Evolutionary conservation across 2,888 invertebrate genomes (phyloP).

Genomic region (Hypercompe scribonia): DNA sequence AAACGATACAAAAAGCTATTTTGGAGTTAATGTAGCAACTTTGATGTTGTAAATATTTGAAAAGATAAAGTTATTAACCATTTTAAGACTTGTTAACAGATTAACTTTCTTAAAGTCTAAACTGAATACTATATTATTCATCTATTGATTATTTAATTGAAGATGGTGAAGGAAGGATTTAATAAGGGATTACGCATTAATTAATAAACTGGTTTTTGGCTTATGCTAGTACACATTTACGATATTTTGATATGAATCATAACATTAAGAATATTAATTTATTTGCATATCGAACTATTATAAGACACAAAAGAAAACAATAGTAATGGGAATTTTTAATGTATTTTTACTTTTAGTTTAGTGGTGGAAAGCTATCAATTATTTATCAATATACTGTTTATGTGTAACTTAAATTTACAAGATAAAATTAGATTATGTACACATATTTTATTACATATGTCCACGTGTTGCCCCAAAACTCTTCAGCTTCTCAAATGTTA

Average conservation of each 20-base stretch:
- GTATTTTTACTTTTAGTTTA: too few species aligned
- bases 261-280: too few species aligned
- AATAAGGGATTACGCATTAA: neutral
- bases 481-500: neutral
- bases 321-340: too few species aligned
- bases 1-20: constrained; percentile 24
- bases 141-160: neutral
- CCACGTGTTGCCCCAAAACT: too few species aligned
- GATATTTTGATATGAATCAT: too few species aligned
- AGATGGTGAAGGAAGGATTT: neutral
- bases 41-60: constrained; percentile 13
- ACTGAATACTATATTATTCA: neutral
- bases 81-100: neutral
- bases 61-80: constrained; percentile 5
- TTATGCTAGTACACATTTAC: too few species aligned
- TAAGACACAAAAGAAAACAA: too few species aligned
- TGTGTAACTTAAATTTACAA: too few species aligned
- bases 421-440: too few species aligned
- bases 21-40: constrained; percentile 17
- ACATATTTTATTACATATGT: neutral
- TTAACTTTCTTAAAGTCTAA: neutral
- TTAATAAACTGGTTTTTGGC: neutral
- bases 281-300: too few species aligned
- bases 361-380: too few species aligned
- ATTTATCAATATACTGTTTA: too few species aligned